Evolutionary conservation across 2,113 vertebrate genomes (phyloP), one percentile per base, ranked within the genome.

Genomic region (Dicentrarchus labrax): DNA sequence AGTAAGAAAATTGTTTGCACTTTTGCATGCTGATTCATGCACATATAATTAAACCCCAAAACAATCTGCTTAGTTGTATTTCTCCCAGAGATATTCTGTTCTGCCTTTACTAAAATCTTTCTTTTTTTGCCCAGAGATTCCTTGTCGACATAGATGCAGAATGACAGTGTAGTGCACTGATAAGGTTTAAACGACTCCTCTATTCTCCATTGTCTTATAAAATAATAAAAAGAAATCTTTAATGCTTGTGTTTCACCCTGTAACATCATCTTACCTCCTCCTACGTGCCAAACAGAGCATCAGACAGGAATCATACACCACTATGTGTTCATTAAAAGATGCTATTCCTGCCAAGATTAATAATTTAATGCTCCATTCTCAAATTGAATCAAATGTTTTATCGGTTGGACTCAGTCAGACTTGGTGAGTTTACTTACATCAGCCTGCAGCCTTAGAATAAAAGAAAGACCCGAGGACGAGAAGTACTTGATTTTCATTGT

Each of bases 251-350:
- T 83, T 90, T 85, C 70, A 75, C 62, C 66, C 50, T 70, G 78
- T 83, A 84, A 80, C 79, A 78, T 82, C 71, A 90, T 84, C 76
- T 82, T 67, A 67, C 74, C 22, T 77, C 74, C 74, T 87, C 72
- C 64, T 70, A 65, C 17, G 30, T 72, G 80, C 80, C 71, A 82
- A 85, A 86, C 56, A 73, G 66, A 83, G 81, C 78, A 83, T 85
- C 72, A 85, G 68, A 78, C 12, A 59, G 64, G 68, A 79, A 78
- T 72, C 76, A 61, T 51, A 77, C 78, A 74, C 66, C 74, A 36
- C 70, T 74, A 72, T 50, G 78, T 77, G 67, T 78, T 86, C 75
- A 83, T 86, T 77, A 72, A 79, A 83, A 79, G 61, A 53, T 53
- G 0, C 72, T 47, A 3, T 56, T 22, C 41, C 68, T 77, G 80